Conservation (phyloP, 2,797 vertebrate species). For the Acanthurus leucopareius region DNA sequence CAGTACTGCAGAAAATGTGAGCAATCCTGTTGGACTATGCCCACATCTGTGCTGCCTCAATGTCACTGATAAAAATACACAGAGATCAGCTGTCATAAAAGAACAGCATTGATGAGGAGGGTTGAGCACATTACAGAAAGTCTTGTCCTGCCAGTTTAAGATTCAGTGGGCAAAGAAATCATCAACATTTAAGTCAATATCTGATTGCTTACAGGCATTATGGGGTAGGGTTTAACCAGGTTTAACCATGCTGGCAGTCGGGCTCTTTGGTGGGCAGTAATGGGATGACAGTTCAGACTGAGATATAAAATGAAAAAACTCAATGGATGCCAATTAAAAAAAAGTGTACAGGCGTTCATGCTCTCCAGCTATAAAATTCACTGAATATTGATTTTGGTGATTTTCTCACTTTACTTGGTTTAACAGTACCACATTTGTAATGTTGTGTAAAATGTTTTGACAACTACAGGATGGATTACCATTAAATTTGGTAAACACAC, state of each 20-base stretch:
- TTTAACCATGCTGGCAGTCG: neutral
- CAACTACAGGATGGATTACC: neutral
- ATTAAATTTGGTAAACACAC: neutral
- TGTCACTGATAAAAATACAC: conserved; percentile 52
- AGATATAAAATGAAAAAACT: too few species aligned
- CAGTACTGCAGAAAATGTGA: conserved; percentile 55
- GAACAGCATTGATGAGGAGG: conserved; percentile 55
- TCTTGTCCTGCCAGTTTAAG: conserved; percentile 32
- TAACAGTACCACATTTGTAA: neutral
- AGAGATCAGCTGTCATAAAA: conserved; percentile 66
- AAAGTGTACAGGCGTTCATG: neutral
- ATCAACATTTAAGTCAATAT: neutral
- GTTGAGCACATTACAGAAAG: conserved; percentile 50
- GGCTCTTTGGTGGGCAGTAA: neutral
- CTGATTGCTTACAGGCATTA: neutral
- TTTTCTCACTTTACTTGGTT: neutral
- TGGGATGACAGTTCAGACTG: too few species aligned
- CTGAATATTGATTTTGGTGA: too few species aligned
- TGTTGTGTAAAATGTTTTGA: neutral
- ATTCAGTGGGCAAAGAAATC: neutral
- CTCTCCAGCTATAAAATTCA: neutral
- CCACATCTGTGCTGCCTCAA: conserved; percentile 29
- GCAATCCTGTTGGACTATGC: conserved; percentile 29
- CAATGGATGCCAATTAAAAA: neutral
- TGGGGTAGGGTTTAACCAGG: neutral